These are phyloP conservation scores for Caerostris darwini DNA, from an alignment of 1,140 invertebrate genomes.

Conservation along the genomic window DNA sequence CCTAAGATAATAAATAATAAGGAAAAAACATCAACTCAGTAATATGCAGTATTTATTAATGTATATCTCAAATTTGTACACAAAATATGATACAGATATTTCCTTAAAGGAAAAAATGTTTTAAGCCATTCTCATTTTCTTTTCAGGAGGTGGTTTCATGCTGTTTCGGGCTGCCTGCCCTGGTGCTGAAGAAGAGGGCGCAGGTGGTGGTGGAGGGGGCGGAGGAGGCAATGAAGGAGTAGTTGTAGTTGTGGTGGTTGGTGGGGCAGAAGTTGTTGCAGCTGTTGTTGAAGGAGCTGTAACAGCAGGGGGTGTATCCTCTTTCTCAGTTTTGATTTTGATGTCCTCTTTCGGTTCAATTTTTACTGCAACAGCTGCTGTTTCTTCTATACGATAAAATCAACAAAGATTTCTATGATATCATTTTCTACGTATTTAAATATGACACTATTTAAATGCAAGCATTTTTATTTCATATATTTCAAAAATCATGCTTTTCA, in stretches of 20 bases:
- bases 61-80: no score
- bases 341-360: slow-evolving; percentile 79
- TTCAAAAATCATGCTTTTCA: no score
- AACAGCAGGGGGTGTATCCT: slow-evolving; percentile 60
- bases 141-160: slow-evolving; percentile 93
- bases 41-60: no score
- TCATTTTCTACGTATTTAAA: no score
- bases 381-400: slow-evolving; percentile 59
- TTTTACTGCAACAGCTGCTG: slow-evolving; percentile 76
- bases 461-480: no score
- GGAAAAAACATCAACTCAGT: no score
- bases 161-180: slow-evolving; percentile 48
- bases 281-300: neutral
- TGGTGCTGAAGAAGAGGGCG: slow-evolving; percentile 79
- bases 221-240: neutral
- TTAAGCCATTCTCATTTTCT: slow-evolving; percentile 86
- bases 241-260: neutral
- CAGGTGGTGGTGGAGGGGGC: slow-evolving; percentile 50
- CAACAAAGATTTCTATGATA: neutral
- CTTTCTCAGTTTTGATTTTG: slow-evolving; percentile 85
- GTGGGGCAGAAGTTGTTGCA: neutral
- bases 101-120: neutral
- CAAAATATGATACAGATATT: no score
- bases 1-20: no score
- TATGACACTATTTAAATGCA: neutral